Conservation (phyloP, 2,888 invertebrate species). For the Athripsodes cinereus region DNA sequence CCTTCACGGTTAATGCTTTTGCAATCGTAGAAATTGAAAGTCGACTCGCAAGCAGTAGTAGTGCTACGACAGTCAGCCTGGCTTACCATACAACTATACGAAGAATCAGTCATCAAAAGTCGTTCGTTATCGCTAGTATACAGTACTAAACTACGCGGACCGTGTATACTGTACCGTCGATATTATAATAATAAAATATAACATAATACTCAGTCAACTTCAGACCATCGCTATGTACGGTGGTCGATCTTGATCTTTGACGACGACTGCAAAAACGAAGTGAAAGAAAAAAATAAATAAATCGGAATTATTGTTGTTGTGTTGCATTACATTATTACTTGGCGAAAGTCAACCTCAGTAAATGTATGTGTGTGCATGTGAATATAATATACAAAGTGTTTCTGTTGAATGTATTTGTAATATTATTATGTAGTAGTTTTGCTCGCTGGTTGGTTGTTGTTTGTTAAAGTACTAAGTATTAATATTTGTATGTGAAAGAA, state of each 20-base stretch:
- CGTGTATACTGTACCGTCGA: too few relatives aligned
- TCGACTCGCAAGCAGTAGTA: background rate
- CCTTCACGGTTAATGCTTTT: constrained; percentile 6
- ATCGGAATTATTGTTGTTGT: background rate
- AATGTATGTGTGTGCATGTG: background rate
- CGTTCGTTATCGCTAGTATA: too few relatives aligned
- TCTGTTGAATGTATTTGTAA: background rate
- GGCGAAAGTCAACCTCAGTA: background rate
- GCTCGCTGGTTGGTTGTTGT: background rate
- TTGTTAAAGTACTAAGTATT: background rate
- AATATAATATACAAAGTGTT: background rate
- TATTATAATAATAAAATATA: too few relatives aligned
- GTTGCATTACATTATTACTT: background rate
- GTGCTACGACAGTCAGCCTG: background rate
- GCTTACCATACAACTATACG: background rate
- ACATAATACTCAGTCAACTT: too few relatives aligned
- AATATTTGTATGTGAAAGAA: background rate
- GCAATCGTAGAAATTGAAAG: constrained; percentile 10
- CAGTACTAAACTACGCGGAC: too few relatives aligned
- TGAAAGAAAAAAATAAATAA: too few relatives aligned
- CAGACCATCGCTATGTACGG: too few relatives aligned
- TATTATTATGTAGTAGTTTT: background rate
- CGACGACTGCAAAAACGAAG: too few relatives aligned
- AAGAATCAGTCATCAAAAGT: too few relatives aligned
- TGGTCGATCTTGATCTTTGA: too few relatives aligned